These are phyloP conservation scores for Ommatoiulus sabulosus DNA, from an alignment of 2,888 invertebrate species.

Conservation along the genomic window DNA sequence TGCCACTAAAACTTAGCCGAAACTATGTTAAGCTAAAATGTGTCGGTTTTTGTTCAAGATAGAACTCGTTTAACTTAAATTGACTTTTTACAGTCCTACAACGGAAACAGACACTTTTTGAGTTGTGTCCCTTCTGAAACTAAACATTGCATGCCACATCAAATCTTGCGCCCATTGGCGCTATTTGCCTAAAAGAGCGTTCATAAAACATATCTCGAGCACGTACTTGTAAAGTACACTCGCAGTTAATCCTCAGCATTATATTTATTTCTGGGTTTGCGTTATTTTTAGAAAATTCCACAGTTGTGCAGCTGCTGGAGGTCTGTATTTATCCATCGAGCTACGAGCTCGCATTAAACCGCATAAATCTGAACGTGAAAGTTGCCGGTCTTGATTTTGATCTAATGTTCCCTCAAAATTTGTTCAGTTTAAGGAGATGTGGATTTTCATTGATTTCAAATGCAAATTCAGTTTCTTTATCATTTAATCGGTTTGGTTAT, in stretches of 20 bases:
- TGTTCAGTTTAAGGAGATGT: background rate
- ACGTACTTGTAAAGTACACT: background rate
- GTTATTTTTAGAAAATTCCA: conserved; percentile 35
- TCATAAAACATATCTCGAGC: background rate
- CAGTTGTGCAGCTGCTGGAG: background rate
- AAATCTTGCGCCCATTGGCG: too few relatives aligned
- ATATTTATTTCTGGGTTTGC: conserved; percentile 25
- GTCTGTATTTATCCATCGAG: background rate
- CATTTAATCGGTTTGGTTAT: too few relatives aligned
- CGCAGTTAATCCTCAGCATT: conserved; percentile 2
- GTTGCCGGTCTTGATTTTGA: background rate
- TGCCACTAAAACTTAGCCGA: too few relatives aligned
- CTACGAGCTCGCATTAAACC: background rate
- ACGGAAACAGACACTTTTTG: too few relatives aligned
- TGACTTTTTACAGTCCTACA: too few relatives aligned
- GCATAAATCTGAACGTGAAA: background rate
- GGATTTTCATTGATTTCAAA: background rate
- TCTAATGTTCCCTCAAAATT: background rate
- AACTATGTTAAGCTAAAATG: too few relatives aligned
- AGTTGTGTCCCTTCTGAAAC: too few relatives aligned
- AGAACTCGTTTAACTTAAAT: too few relatives aligned
- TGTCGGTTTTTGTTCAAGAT: too few relatives aligned
- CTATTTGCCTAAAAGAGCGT: background rate
- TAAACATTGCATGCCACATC: too few relatives aligned
- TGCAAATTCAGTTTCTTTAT: background rate